phyloP scores from a whole-genome alignment of 2,888 invertebrate genomes.

The Synanthedon formicaeformis region DNA sequence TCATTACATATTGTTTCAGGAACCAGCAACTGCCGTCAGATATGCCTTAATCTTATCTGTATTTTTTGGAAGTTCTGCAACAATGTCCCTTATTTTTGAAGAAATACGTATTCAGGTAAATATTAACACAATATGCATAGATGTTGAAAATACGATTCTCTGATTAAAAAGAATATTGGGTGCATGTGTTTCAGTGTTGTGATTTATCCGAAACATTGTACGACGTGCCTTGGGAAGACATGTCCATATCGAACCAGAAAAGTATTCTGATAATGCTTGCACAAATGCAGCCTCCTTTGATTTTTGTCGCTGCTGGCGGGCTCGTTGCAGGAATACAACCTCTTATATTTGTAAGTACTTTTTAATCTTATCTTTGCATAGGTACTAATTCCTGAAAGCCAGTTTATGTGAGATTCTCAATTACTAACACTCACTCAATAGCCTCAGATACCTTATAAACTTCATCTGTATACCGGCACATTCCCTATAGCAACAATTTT shows the following conservation, averaged over 20 bases:
- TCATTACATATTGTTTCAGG: neutral
- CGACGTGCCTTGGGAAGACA: slow-evolving; percentile 22
- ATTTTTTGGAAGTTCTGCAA: neutral
- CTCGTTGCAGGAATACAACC: slow-evolving; percentile 24
- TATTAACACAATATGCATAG: too few species aligned
- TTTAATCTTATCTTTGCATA: too few species aligned
- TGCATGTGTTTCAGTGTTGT: slow-evolving; percentile 14
- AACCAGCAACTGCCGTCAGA: neutral
- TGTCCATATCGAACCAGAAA: slow-evolving; percentile 23
- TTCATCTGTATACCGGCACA: too few species aligned
- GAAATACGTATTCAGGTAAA: neutral
- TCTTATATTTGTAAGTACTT: slow-evolving; percentile 17
- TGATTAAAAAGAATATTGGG: too few species aligned
- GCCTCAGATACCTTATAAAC: too few species aligned
- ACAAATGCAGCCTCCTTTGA: slow-evolving; percentile 18
- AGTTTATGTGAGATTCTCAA: too few species aligned
- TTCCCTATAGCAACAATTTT: too few species aligned
- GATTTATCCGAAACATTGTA: slow-evolving; percentile 22
- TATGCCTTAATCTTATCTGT: neutral
- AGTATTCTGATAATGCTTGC: slow-evolving; percentile 16
- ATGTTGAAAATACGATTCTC: too few species aligned
- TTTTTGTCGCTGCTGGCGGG: slow-evolving; percentile 21
- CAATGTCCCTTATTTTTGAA: neutral
- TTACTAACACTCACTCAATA: too few species aligned
- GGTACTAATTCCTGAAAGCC: too few species aligned